These are phyloP conservation scores for Halocynthia aurantium DNA, from an alignment of 23 tunicate genomes.

Conservation along the genomic window DNA sequence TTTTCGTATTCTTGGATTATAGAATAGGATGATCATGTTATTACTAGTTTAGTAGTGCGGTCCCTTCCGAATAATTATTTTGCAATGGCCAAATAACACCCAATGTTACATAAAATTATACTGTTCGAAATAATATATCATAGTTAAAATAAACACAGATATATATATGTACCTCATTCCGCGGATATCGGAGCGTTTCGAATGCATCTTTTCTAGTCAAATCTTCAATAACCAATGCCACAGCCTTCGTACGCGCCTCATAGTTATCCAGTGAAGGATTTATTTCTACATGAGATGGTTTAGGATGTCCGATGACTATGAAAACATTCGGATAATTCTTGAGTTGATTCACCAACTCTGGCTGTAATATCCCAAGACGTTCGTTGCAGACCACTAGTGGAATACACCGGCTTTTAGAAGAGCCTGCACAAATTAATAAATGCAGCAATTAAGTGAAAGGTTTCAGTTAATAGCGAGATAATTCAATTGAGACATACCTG, in stretches of 20 bases:
- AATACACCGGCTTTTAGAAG: background rate
- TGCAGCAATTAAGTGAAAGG: too few relatives aligned
- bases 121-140: background rate
- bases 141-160: background rate
- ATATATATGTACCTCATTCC: conserved; percentile 44
- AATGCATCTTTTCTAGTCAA: conserved; percentile 27
- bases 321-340: conserved; percentile 44
- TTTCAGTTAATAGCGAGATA: background rate
- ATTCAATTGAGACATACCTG: background rate
- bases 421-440: too few relatives aligned
- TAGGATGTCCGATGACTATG: background rate
- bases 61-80: background rate
- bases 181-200: conserved; percentile 38
- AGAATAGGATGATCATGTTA: background rate
- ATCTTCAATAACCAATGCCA: conserved; percentile 30
- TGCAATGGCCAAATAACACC: background rate
- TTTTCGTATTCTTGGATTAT: background rate
- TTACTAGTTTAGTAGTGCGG: background rate
- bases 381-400: conserved; percentile 18
- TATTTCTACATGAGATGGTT: conserved; percentile 9
- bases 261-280: conserved; percentile 3
- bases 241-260: conserved; percentile 42
- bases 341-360: conserved; percentile 1
- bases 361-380: conserved; percentile 16
- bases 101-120: background rate